A percentile compares a stretch with the other conserved stretches of the same genome.
Conservation (phyloP, 2,797 vertebrate genomes). For the Megalops cyprinoides region DNA sequence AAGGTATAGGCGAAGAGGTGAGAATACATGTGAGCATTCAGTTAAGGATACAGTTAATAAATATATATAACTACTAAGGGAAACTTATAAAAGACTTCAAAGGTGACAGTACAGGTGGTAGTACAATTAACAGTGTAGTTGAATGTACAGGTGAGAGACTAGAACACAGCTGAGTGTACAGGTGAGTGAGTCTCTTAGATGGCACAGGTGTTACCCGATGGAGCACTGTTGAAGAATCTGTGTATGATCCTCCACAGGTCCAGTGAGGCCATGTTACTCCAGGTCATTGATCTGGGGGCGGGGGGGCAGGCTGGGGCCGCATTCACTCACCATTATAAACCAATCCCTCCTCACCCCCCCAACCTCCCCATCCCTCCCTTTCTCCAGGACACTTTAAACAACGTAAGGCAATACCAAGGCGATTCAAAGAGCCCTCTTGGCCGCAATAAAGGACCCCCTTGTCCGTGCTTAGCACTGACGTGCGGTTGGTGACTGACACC, state of each 20-base stretch:
- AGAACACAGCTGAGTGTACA: neutral
- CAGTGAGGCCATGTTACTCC: neutral
- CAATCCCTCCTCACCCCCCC: neutral
- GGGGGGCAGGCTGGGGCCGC: conserved; percentile 13
- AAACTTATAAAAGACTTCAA: neutral
- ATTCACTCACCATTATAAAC: conserved; percentile 2
- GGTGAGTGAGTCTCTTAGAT: neutral
- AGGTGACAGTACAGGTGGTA: neutral
- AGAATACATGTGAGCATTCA: neutral
- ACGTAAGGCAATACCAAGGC: conserved; percentile 28
- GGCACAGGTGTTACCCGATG: neutral
- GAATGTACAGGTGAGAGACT: neutral
- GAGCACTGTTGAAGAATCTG: neutral
- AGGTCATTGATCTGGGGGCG: conserved; percentile 7
- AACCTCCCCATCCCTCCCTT: conserved; percentile 43
- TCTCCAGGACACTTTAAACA: conserved; percentile 45
- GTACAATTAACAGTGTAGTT: neutral
- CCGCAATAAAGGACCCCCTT: conserved; percentile 25
- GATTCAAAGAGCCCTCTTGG: conserved; percentile 18
- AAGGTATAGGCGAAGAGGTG: neutral
- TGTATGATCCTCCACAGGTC: conserved; percentile 7
- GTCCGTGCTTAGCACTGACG: neutral
- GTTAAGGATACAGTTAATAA: neutral
- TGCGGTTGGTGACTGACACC: conserved; percentile 40
- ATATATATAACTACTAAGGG: neutral